Base-by-base conservation (phyloP, 2,888 invertebrate genomes). In the Plusia festucae region DNA sequence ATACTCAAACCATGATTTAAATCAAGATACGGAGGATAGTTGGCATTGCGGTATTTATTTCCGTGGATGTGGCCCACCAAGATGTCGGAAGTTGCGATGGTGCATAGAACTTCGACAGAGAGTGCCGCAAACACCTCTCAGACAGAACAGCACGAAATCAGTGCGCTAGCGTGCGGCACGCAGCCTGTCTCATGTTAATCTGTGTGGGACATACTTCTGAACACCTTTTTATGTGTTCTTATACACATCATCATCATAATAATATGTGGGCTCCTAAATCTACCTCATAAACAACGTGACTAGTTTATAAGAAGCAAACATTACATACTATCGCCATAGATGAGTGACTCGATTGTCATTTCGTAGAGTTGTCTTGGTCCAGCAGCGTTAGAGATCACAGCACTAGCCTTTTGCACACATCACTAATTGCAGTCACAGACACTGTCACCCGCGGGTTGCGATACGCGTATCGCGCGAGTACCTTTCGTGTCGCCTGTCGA, bases 321-420 rank as follows among this genome's bases (percentile, higher is more conserved):
- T 30, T 68, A 75, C 72, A 46, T 75, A 75, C 72, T 69, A 69
- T 69, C 55, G 54, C 54, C 72, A 61, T 59, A 32, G 24, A 54
- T 60, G 40, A 16, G 55, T 20, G 49, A n/a, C 34, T 55, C 46
- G 44, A 51, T 60, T 54, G 18, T 70, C 73, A 70, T 74, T 27
- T 61, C 55, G 53, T 52, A 27, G 8, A 54, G 49, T 34, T 18
- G 20, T 18, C 34, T 18, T 52, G 27, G 51, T 20, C 15, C 7
- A 2, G 27, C 22, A 18, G 15, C 8, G 44, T 7, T 4, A 8
- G 53, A 34, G 61, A 46, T 44, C 62, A 62, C 71, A 56, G 51
- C 15, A 53, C 60, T 53, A 61, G 15, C 62, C 52, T 1, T 52
- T 49, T 40, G 60, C 57, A 65, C 63, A 65, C 62, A 65, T 70